phyloP scores from a whole-genome alignment of 2,113 vertebrate species.

The Muscicapa adusta region DNA sequence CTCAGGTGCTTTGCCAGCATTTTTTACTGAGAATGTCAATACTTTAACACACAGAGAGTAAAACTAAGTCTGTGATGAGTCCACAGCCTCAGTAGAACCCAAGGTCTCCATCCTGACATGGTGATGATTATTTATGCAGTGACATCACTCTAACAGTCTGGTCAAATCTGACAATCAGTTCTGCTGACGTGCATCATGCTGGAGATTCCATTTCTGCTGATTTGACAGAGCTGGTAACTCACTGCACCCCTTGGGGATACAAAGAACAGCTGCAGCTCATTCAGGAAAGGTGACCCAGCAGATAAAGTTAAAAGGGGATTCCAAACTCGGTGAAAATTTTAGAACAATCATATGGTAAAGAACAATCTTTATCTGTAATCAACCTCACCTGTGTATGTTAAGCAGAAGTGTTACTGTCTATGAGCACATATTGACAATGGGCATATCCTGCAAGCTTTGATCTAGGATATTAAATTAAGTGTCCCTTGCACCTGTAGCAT shows the following conservation, averaged over 20 bases:
- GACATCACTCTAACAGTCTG: not conserved
- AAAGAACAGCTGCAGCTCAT: not conserved
- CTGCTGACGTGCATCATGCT: not conserved
- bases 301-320: not conserved
- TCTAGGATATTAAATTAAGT: not conserved
- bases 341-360: not conserved
- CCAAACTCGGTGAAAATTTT: not conserved
- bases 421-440: not conserved
- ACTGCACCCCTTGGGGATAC: not conserved
- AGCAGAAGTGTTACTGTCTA: not conserved
- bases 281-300: not conserved
- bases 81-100: not conserved
- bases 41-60: not conserved
- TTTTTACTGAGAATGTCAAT: not conserved
- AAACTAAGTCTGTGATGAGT: not conserved
- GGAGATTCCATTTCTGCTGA: not conserved
- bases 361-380: not conserved
- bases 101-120: not conserved
- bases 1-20: not conserved
- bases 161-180: not conserved
- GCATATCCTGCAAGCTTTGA: not conserved
- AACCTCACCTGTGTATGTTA: not conserved
- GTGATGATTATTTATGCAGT: not conserved
- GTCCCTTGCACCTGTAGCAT: not conserved
- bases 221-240: not conserved